phyloP scores from a whole-genome alignment of 2,888 invertebrate genomes.

The Lasius platythorax region DNA sequence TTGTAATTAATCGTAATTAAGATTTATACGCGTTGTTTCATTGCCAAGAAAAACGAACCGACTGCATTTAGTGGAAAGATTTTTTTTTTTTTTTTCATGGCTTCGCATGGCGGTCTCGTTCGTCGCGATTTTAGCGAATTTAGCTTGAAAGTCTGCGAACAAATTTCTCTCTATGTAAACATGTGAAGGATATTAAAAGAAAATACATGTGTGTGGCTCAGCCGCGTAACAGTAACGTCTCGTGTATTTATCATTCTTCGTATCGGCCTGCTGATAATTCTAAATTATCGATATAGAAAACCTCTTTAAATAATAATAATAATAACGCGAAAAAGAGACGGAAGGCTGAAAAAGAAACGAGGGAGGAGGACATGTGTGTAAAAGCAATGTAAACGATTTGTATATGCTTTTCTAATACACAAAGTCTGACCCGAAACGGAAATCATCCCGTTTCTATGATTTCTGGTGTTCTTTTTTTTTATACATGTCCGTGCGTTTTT shows the following conservation, averaged over 20 bases:
- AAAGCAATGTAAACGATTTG: conserved; percentile 39
- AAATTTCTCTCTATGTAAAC: background rate
- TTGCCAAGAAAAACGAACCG: conserved; percentile 22
- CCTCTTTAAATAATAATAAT: conserved; percentile 32
- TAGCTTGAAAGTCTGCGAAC: background rate
- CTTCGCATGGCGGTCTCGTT: background rate
- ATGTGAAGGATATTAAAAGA: conserved; percentile 1
- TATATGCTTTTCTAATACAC: conserved; percentile 42
- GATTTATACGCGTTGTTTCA: background rate
- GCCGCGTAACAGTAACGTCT: background rate
- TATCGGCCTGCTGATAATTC: conserved; percentile 51
- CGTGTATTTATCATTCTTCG: conserved; percentile 28
- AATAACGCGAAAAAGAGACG: conserved; percentile 29
- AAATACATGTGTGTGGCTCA: conserved; percentile 12
- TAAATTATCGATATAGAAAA: conserved; percentile 39
- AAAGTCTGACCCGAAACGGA: conserved; percentile 22
- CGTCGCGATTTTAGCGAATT: background rate
- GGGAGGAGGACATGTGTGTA: background rate
- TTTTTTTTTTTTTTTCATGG: conserved; percentile 2
- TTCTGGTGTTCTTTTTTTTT: conserved; percentile 41
- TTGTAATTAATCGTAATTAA: conserved; percentile 26
- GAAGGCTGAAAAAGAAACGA: conserved; percentile 41
- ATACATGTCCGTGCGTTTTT: conserved; percentile 50
- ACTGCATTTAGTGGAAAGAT: conserved; percentile 20
- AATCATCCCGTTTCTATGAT: conserved; percentile 35